Conservation (phyloP, 2,888 invertebrate genomes). For the Mesorhabditis spiculigera region DNA sequence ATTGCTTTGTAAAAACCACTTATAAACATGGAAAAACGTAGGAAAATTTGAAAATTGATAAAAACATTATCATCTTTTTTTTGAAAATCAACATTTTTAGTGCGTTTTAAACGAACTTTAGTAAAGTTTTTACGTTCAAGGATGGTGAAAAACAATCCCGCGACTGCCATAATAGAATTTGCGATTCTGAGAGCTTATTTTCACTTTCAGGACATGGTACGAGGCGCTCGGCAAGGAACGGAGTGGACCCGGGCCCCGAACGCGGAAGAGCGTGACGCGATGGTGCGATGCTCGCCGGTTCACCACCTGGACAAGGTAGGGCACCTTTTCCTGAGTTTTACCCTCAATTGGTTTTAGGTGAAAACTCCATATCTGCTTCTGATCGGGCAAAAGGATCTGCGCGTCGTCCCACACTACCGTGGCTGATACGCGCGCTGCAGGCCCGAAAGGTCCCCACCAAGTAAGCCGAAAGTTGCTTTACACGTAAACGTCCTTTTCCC, state of each 20-base stretch:
- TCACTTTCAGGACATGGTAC: conserved; percentile 48
- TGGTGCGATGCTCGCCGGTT: conserved; percentile 44
- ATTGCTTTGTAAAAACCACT: too few species aligned
- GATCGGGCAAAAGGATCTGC: conserved; percentile 75
- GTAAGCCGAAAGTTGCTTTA: conserved; percentile 25
- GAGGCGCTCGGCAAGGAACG: conserved; percentile 55
- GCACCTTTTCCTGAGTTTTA: neutral
- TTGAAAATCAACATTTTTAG: too few species aligned
- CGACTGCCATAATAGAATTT: too few species aligned
- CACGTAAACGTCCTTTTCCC: conserved; percentile 16
- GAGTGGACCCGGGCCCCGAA: conserved; percentile 34
- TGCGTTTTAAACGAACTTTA: too few species aligned
- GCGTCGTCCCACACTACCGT: conserved; percentile 69
- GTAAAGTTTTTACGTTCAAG: too few species aligned
- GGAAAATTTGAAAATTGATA: too few species aligned
- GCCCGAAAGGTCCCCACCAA: conserved; percentile 43
- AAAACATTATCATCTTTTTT: too few species aligned
- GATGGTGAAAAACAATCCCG: too few species aligned
- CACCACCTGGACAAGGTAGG: conserved; percentile 46
- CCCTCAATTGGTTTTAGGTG: conserved; percentile 26
- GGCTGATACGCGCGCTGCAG: conserved; percentile 41
- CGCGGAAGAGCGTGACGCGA: conserved; percentile 30
- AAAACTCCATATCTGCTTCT: conserved; percentile 75
- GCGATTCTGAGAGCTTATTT: conserved; percentile 14
- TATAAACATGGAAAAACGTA: too few species aligned